phyloP scores from a whole-genome alignment of 2,888 invertebrate genomes.

The Tupiocoris notatus region DNA sequence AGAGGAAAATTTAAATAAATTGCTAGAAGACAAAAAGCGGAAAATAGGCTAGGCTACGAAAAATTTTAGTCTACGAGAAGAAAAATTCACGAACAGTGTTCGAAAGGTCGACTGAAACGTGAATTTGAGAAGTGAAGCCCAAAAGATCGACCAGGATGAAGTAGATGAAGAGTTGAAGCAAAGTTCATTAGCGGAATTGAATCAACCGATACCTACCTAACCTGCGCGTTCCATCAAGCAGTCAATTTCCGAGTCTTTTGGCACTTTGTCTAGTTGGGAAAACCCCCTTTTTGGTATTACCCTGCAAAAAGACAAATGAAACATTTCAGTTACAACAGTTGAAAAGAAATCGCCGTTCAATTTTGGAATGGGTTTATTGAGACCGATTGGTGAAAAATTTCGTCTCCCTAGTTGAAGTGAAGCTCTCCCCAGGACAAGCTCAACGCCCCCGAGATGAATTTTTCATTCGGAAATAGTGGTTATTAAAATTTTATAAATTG shows the following conservation, averaged over 20 bases:
- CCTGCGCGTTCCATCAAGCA: slow-evolving; percentile 28
- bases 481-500: too few species aligned
- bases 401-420: too few species aligned
- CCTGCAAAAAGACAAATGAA: slow-evolving; percentile 28
- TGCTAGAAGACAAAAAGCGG: not conserved
- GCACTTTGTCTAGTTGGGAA: slow-evolving; percentile 1
- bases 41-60: too few species aligned
- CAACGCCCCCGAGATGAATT: too few species aligned
- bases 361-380: too few species aligned
- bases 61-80: too few species aligned
- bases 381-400: too few species aligned
- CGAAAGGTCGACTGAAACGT: not conserved
- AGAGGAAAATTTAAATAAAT: not conserved
- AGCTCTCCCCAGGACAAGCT: too few species aligned
- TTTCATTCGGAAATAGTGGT: too few species aligned
- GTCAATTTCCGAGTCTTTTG: slow-evolving; percentile 26
- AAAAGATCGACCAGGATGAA: not conserved
- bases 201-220: slow-evolving; percentile 23
- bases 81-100: not conserved
- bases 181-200: not conserved
- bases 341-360: too few species aligned
- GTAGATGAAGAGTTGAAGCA: not conserved
- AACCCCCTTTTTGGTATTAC: slow-evolving; percentile 32
- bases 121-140: not conserved
- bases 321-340: too few species aligned